Base-by-base conservation (phyloP, 1,140 invertebrate species). In the Apis dorsata region DNA sequence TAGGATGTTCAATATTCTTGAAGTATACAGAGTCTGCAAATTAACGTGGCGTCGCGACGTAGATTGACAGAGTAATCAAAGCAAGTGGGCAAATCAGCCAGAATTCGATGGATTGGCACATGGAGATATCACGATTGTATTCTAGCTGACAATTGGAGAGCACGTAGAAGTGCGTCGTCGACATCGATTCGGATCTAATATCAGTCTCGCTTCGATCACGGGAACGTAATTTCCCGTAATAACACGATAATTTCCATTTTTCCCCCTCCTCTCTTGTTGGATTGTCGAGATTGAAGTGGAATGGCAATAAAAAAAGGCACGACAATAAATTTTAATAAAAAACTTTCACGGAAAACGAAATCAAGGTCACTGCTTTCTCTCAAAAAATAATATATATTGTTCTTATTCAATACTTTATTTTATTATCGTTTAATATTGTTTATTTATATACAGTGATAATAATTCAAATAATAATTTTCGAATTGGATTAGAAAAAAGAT, bases 21-120 rank as follows among this genome's bases (percentile, higher is more conserved):
- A 44, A 57, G 60, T 62, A 44, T 44, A 68, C 81, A 24, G 68
- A 74, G 34, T 74, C 72, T 53, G 59, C 73, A 62, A 87, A 87
- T 86, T 77, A 86, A 86, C 81, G 79, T 66, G 72, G 75, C 77
- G 80, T 65, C 75, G 85, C 66, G 69, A 28, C 57, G 49, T 60
- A 66, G 55, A 70, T 79, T 79, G 79, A 69, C 84, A 62, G 83
- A 34, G 66, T 81, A 84, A 87, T 87, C 86, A 86, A 86, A 87
- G 81, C 75, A 84, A 87, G 83, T 81, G 76, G 69, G 24, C 72
- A 62, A 86, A 86, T 84, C 81, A 87, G 74, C 65, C 81, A 71
- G 73, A 81, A 84, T 84, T 87, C 86, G 85, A 86, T 76, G 66
- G 85, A 86, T 74, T 81, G 85, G 76, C 75, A 83, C 69, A 71